A percentile compares a stretch with the other conserved stretches of the same genome.
phyloP scores from a whole-genome alignment of 1,140 invertebrate genomes.

The Armadillidium nasatum region DNA sequence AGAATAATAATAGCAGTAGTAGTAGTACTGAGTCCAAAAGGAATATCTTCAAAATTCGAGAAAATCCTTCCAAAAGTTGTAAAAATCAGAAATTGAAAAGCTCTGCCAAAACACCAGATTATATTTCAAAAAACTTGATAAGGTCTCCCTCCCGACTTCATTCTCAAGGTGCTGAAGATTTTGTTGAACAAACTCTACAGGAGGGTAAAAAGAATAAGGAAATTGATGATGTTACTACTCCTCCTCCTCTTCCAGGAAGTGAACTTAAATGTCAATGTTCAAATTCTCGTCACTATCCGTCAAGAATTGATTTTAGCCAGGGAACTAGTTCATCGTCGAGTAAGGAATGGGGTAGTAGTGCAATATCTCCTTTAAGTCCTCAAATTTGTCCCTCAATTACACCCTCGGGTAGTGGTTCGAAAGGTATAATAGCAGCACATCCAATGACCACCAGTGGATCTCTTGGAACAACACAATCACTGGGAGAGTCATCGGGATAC shows the following conservation, averaged over 20 bases:
- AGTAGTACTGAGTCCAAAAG: conserved; percentile 24
- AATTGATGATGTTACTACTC: no score
- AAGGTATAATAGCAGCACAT: not conserved
- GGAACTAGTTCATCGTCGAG: not conserved
- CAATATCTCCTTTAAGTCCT: not conserved
- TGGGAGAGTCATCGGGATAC: conserved; percentile 78
- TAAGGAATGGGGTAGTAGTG: not conserved
- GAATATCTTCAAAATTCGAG: conserved; percentile 36
- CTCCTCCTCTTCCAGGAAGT: not conserved
- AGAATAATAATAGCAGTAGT: conserved; percentile 42
- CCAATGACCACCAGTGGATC: conserved; percentile 41
- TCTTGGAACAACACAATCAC: conserved; percentile 43
- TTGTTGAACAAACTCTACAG: not conserved
- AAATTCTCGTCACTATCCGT: conserved; percentile 51
- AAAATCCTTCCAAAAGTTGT: conserved; percentile 20
- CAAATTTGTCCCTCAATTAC: not conserved
- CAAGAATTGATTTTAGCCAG: not conserved
- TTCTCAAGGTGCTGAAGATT: conserved; percentile 38
- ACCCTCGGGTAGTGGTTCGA: not conserved
- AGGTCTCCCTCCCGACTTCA: conserved; percentile 45
- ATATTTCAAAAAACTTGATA: conserved; percentile 45
- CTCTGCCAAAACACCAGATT: conserved; percentile 40
- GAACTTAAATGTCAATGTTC: conserved; percentile 55
- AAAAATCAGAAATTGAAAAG: not conserved
- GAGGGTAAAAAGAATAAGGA: no score